Evolutionary conservation across 2,888 invertebrate genomes (phyloP).

Genomic region (Metalampra italica): DNA sequence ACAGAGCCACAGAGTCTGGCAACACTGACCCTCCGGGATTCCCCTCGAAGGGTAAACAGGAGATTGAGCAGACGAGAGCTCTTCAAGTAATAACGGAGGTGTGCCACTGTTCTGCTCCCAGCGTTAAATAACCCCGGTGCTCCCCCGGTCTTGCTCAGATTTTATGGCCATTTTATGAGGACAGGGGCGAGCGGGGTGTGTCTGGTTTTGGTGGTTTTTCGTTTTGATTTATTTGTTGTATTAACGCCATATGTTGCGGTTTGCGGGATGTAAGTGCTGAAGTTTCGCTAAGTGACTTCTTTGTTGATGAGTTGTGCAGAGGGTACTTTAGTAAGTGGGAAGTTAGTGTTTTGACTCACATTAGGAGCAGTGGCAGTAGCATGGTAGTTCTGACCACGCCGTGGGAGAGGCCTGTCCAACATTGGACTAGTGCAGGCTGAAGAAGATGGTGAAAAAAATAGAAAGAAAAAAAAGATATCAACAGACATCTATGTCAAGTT

Average conservation of each 20-base stretch:
- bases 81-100: constrained; percentile 44
- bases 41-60: constrained; percentile 9
- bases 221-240: constrained; percentile 13
- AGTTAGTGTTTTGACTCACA: too few species aligned
- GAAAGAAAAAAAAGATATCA: too few species aligned
- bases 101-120: constrained; percentile 11
- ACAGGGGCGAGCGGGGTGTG: not conserved
- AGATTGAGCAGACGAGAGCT: constrained; percentile 37
- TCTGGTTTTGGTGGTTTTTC: not conserved
- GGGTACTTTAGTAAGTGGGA: not conserved
- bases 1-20: too few species aligned
- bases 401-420: too few species aligned
- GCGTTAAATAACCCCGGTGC: not conserved
- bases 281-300: constrained; percentile 10
- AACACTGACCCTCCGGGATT: too few species aligned
- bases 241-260: constrained; percentile 10
- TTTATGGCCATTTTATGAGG: not conserved
- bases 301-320: constrained; percentile 9
- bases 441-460: too few species aligned
- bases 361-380: too few species aligned
- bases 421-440: too few species aligned
- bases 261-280: constrained; percentile 4
- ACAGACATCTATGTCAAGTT: too few species aligned
- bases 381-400: too few species aligned
- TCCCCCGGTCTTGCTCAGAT: not conserved